A percentile compares a stretch with the other conserved stretches of the same genome.
Conservation (phyloP, 2,888 invertebrate genomes). For the Cantharis lateralis region DNA sequence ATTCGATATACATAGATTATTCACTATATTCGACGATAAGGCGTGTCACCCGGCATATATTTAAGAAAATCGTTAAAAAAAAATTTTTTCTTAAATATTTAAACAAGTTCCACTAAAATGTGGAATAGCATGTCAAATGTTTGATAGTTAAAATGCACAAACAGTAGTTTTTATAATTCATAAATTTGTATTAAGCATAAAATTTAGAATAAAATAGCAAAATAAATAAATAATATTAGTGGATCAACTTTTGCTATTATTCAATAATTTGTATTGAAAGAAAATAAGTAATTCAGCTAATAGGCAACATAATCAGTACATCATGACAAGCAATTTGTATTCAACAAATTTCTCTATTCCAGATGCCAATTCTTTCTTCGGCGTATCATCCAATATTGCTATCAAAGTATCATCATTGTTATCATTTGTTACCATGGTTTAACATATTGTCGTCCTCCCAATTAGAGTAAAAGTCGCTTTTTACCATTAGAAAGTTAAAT, state of each 20-base stretch:
- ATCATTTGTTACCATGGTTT: slow-evolving; percentile 16
- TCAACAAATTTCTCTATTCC: slow-evolving; percentile 15
- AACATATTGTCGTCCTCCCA: slow-evolving; percentile 12
- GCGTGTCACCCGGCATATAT: too few relatives aligned
- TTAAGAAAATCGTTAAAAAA: too few relatives aligned
- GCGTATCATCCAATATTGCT: slow-evolving; percentile 12
- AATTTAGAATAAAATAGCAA: too few relatives aligned
- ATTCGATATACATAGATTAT: too few relatives aligned
- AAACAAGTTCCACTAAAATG: too few relatives aligned
- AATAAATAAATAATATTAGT: not conserved
- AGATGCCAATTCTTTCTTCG: slow-evolving; percentile 7
- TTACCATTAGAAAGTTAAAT: slow-evolving; percentile 32
- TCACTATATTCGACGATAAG: too few relatives aligned
- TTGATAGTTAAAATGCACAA: not conserved
- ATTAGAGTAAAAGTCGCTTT: slow-evolving; percentile 20
- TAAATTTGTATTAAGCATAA: too few relatives aligned
- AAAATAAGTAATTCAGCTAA: slow-evolving; percentile 14
- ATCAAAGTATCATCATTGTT: slow-evolving; percentile 12
- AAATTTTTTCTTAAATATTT: too few relatives aligned
- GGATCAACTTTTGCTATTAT: not conserved
- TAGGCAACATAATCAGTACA: slow-evolving; percentile 11
- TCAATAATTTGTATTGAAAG: slow-evolving; percentile 8
- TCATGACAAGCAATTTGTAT: slow-evolving; percentile 20
- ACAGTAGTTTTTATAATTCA: too few relatives aligned
- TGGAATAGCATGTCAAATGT: too few relatives aligned